These are phyloP conservation scores for Eciton burchellii DNA, from an alignment of 1,140 invertebrate genomes.

Conservation along the genomic window DNA sequence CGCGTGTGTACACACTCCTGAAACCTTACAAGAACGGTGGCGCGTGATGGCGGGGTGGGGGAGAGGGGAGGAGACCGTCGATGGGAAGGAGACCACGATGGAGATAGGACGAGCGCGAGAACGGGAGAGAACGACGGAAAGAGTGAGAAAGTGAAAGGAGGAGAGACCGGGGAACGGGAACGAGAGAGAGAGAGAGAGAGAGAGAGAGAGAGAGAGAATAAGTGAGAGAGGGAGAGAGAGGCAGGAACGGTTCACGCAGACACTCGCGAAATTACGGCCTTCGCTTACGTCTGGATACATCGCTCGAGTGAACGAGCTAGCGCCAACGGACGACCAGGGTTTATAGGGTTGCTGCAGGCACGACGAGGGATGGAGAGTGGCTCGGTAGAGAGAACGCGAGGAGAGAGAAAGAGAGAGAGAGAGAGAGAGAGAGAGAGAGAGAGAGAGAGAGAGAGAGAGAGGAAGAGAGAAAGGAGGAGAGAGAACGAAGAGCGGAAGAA, in stretches of 20 bases:
- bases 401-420: slow-evolving; percentile 45
- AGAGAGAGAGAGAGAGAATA: slow-evolving; percentile 15
- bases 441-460: slow-evolving; percentile 11
- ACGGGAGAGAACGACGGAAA: slow-evolving; percentile 18
- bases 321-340: slow-evolving; percentile 77
- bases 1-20: slow-evolving; percentile 16
- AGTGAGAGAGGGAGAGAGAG: slow-evolving; percentile 32
- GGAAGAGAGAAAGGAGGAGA: slow-evolving; percentile 40
- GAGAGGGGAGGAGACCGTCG: slow-evolving; percentile 20
- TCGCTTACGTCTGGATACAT: slow-evolving; percentile 80
- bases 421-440: slow-evolving; percentile 55
- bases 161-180: too few species aligned
- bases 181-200: neutral
- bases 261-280: slow-evolving; percentile 80
- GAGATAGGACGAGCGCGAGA: neutral
- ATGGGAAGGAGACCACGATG: neutral
- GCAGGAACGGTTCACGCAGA: slow-evolving; percentile 72
- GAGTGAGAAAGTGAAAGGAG: neutral
- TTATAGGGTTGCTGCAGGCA: slow-evolving; percentile 75
- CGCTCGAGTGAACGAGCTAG: slow-evolving; percentile 76
- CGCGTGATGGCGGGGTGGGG: slow-evolving; percentile 57
- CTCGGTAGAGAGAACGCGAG: slow-evolving; percentile 20
- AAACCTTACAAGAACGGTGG: slow-evolving; percentile 70
- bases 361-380: slow-evolving; percentile 56
- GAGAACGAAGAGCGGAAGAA: slow-evolving; percentile 52